Percentiles rank a stretch among this genome's conserved stretches.
Evolutionary conservation across 2,113 vertebrate species (phyloP).

Genomic region (Thamnaconus septentrionalis): DNA sequence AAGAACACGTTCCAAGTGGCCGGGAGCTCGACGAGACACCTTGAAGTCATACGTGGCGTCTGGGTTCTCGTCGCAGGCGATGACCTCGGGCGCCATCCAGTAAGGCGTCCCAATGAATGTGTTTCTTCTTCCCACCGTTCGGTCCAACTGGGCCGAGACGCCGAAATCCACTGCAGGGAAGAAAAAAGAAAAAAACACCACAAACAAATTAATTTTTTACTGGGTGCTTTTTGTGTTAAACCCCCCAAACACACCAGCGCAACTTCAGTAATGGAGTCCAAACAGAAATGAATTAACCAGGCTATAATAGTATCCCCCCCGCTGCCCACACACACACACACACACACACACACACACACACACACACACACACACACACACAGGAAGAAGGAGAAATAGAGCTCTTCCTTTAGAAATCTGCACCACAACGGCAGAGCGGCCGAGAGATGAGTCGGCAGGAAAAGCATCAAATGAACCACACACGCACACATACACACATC

Average conservation of each 20-base stretch:
- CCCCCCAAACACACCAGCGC: neutral
- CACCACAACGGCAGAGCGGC: constrained; percentile 34
- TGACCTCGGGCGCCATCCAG: constrained; percentile 94
- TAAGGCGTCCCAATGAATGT: constrained; percentile 93
- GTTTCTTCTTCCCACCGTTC: constrained; percentile 84
- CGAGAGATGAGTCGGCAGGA: constrained; percentile 38
- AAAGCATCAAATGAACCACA: constrained; percentile 40
- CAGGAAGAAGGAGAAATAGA: neutral
- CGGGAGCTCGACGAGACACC: constrained; percentile 60
- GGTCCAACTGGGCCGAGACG: constrained; percentile 88
- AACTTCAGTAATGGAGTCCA: too few species aligned
- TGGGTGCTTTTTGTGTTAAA: neutral
- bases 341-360: constrained; percentile 10
- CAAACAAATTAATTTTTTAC: neutral
- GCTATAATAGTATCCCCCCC: too few species aligned
- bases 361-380: neutral
- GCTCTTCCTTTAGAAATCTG: neutral
- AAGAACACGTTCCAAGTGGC: neutral
- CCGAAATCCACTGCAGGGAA: constrained; percentile 85
- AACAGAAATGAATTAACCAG: too few species aligned
- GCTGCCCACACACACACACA: too few species aligned
- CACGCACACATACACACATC: constrained; percentile 2
- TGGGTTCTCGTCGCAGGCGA: constrained; percentile 87
- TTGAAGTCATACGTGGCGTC: constrained; percentile 88
- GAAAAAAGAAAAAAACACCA: constrained; percentile 6